phyloP scores from a whole-genome alignment of 1,140 invertebrate species.

The Gyrodactylus bullatarudis region DNA sequence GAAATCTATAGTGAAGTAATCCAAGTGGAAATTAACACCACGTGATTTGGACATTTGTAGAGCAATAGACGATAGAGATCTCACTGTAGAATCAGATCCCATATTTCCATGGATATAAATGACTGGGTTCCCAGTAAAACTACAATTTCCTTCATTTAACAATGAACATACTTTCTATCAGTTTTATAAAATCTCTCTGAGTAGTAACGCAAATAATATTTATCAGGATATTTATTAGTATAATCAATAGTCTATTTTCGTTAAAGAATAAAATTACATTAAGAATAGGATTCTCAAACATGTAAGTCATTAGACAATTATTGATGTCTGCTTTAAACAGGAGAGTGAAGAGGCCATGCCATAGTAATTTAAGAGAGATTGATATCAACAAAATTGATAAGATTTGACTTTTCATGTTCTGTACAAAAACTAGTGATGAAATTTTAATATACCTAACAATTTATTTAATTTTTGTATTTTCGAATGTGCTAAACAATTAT shows the following conservation, averaged over 20 bases:
- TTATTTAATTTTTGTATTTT: no score
- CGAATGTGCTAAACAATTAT: no score
- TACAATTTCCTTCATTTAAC: not conserved
- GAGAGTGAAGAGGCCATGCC: not conserved
- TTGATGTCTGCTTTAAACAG: not conserved
- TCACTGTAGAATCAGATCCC: not conserved
- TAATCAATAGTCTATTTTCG: no score
- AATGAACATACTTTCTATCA: not conserved
- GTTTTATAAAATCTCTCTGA: not conserved
- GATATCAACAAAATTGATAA: no score
- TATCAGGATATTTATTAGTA: not conserved
- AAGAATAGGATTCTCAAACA: not conserved
- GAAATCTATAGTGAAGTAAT: not conserved
- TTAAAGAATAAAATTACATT: not conserved
- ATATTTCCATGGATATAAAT: not conserved
- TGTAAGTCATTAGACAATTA: not conserved
- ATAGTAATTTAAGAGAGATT: no score
- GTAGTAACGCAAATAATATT: not conserved
- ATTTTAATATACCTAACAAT: no score
- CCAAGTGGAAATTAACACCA: not conserved
- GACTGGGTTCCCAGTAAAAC: not conserved
- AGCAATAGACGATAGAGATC: not conserved
- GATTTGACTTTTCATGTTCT: no score
- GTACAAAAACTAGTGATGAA: no score
- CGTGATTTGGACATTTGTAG: not conserved